phyloP scores from a whole-genome alignment of 2,888 invertebrate genomes.

The Malthinus flaveolus region DNA sequence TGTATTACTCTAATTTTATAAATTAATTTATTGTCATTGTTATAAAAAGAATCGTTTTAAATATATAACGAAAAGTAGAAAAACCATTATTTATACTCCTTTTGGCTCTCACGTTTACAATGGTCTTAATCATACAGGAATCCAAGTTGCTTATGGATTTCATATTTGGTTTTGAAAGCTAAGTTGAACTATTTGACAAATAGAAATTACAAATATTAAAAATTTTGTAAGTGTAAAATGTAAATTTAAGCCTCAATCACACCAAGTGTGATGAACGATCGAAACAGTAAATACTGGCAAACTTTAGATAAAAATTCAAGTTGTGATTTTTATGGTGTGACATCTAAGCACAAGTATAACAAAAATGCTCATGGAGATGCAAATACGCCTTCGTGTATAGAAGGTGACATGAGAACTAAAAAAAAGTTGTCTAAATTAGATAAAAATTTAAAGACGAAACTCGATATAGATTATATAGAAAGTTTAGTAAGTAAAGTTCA shows the following conservation, averaged over 20 bases:
- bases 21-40: too few relatives aligned
- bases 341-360: neutral
- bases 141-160: too few relatives aligned
- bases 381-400: neutral
- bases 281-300: neutral
- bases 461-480: slow-evolving; percentile 8
- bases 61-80: too few relatives aligned
- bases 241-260: neutral
- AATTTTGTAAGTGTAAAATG: slow-evolving; percentile 3
- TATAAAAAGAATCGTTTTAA: too few relatives aligned
- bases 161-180: too few relatives aligned
- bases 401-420: neutral
- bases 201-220: neutral
- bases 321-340: neutral
- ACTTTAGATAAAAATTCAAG: neutral
- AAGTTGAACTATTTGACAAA: too few relatives aligned
- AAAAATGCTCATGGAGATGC: neutral
- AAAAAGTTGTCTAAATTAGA: neutral
- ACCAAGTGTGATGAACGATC: slow-evolving; percentile 1
- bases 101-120: too few relatives aligned
- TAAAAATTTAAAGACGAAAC: neutral
- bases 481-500: slow-evolving; percentile 9
- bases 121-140: too few relatives aligned
- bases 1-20: too few relatives aligned
- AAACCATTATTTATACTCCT: too few relatives aligned